Base-by-base conservation (phyloP, 2,888 invertebrate genomes). In the Tillus elongatus region DNA sequence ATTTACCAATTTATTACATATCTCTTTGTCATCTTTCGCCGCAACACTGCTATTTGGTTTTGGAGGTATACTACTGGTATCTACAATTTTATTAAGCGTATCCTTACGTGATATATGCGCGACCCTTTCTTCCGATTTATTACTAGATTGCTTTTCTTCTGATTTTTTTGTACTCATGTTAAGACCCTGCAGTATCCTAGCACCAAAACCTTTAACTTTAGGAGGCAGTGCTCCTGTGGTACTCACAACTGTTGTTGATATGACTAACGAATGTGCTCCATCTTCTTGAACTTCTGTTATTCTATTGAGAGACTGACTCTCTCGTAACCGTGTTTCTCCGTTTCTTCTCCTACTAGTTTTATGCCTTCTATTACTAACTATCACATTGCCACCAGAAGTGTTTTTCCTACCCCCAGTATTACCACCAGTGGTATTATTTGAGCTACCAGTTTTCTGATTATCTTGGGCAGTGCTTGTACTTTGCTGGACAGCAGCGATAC, bases 271-370 rank as follows among this genome's bases (percentile, higher is more conserved):
- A 49, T 60, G 64, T 24, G 59, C 53, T 27, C 67, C 74, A 36
- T 78, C 82, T 61, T 86, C 86, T 63, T 86, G 85, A 46, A 86
- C 86, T 67, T 88, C 88, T 10, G 86, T 86, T 46, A 88, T 87
- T 45, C 87, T 75, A 63, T 87, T 88, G 42, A 88, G 67, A 14
- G 87, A 87, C 57, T 88, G 86, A 50, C 85, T 86, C 67, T 88
- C 87, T 6, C 87, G 72, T 37, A 88, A 65, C 11, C 74, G 61
- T 2, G 79, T 77, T 50, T 80, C 78, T 1, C 77, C 73, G n/a
- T 70, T 69, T 49, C 75, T 62, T 46, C 75, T 64, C 39, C 75
- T 59, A 11, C 73, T 72, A 1, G 71, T 62, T 45, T 73, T 68
- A 52, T 74, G 74, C 28, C 72, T 61, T 16, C 73, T 63, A 1